Percentiles rank a stretch among this genome's conserved stretches.
Conservation (phyloP, 1,140 invertebrate species). For the Drosophila tani region DNA sequence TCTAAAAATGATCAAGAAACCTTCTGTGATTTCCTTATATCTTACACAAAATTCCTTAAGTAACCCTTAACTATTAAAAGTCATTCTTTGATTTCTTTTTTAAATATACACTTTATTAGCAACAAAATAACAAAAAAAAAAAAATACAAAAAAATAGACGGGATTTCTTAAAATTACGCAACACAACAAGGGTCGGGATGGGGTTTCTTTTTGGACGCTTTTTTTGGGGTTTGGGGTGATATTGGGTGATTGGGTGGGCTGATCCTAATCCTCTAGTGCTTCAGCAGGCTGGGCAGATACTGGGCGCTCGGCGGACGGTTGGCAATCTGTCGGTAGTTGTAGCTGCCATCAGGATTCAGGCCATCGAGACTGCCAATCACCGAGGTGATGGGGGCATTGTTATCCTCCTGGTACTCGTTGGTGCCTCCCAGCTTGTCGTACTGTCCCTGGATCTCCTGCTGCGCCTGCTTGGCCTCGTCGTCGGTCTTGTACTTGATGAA, state of each 20-base stretch:
- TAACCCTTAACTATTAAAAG: not conserved
- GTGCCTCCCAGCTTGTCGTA: conserved; percentile 82
- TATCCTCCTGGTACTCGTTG: conserved; percentile 80
- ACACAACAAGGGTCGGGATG: conserved; percentile 41
- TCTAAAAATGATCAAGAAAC: too few relatives aligned
- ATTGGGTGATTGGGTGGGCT: not conserved
- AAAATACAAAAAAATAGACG: conserved; percentile 34
- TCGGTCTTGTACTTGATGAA: conserved; percentile 91
- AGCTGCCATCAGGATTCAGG: conserved; percentile 79
- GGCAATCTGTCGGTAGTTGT: conserved; percentile 74
- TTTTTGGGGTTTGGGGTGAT: not conserved
- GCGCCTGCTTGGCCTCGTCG: conserved; percentile 85
- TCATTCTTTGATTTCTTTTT: conserved; percentile 18
- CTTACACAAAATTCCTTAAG: not conserved
- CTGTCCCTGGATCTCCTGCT: conserved; percentile 83
- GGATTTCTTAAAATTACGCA: conserved; percentile 69
- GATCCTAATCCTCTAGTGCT: conserved; percentile 46
- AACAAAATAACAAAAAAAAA: conserved; percentile 49
- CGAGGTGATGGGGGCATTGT: conserved; percentile 75
- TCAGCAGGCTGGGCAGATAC: conserved; percentile 67
- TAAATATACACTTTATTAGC: conserved; percentile 65
- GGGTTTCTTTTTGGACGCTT: conserved; percentile 5
- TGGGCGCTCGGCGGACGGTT: conserved; percentile 53
- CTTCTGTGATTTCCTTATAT: not conserved
- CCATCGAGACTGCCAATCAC: conserved; percentile 79